Conservation (phyloP, 2,888 invertebrate genomes). For the Sinopyrophorus schimmeli region DNA sequence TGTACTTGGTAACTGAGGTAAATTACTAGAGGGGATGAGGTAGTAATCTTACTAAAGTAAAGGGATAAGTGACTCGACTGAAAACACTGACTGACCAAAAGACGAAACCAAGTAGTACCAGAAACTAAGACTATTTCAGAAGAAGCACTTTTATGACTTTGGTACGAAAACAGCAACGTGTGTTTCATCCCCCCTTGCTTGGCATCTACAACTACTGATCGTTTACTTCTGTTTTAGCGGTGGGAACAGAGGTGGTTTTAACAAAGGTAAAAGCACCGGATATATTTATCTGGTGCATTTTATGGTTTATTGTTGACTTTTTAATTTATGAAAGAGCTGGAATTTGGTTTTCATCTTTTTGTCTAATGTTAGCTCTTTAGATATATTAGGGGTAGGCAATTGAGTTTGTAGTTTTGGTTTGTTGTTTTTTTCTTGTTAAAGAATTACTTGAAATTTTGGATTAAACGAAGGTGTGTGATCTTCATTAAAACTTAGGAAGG, state of each 20-base stretch:
- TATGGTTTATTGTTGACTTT: conserved; percentile 42
- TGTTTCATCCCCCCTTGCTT: conserved; percentile 59
- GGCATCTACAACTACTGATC: conserved; percentile 67
- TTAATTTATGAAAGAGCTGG: conserved; percentile 36
- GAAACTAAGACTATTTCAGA: conserved; percentile 45
- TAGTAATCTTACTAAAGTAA: too few species aligned
- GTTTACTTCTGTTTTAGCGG: conserved; percentile 87
- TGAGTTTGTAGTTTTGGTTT: neutral
- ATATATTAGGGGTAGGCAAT: neutral
- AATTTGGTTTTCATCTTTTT: conserved; percentile 20
- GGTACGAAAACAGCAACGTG: conserved; percentile 52
- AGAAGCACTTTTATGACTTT: conserved; percentile 57
- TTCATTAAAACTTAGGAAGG: too few species aligned
- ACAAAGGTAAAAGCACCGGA: conserved; percentile 93
- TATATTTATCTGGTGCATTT: conserved; percentile 75
- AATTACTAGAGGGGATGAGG: conserved; percentile 1
- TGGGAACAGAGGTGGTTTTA: conserved; percentile 95
- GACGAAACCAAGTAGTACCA: conserved; percentile 49
- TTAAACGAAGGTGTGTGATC: neutral
- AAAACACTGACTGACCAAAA: conserved; percentile 55
- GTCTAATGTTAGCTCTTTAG: neutral
- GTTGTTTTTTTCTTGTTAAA: too few species aligned
- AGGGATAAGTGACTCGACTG: conserved; percentile 60
- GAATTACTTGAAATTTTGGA: too few species aligned
- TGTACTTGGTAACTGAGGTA: neutral